Evolutionary conservation across 1,140 invertebrate genomes (phyloP), one percentile per base, ranked within the genome.

Genomic region (Platyura marginata): DNA sequence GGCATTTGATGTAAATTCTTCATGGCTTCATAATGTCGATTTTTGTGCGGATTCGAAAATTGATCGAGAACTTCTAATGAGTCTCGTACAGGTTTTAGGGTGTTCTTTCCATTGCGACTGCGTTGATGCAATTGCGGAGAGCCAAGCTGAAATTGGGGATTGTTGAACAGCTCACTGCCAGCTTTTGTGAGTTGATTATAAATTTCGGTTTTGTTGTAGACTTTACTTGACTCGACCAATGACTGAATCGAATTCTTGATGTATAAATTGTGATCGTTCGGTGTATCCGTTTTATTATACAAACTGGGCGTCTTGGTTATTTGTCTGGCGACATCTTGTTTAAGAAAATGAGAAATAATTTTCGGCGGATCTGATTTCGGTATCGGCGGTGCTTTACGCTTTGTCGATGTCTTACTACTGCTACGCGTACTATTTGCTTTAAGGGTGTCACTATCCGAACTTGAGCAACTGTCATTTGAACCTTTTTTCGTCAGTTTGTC

Each of bases 1-100:
- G 72, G 66, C 46, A 68, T 55, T 21, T 54, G 52, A 46, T 65
- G 66, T 53, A 68, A 68, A 47, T 62, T 65, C 5, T 56, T 50
- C 41, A 62, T 46, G 48, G 59, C 57, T 44, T 59, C 54, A 51
- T 60, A 57, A 20, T 57, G 56, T 39, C 56, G 53, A 0, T 51
- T 48, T 0, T 51, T 55, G 13, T 48, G 53, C 15, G 55, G 55
- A n/a, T 52, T 57, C 0, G 54, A 51, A 40, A 59, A 61, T 29
- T 58, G 55, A 32, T 61, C 58, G 13, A 59, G 35, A 0, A 52
- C 53, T 36, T 60, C 57, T 21, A 51, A 43, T 1, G 50, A 50
- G 21, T 52, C 53, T 16, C 48, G 49, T n/a, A 49, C 51, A n/a
- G 54, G 51, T 41, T 29, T 3, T 16, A 53, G 53, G 21, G 46